Base-by-base conservation (phyloP, 2,888 invertebrate genomes). In the Ophioninae sp. region DNA sequence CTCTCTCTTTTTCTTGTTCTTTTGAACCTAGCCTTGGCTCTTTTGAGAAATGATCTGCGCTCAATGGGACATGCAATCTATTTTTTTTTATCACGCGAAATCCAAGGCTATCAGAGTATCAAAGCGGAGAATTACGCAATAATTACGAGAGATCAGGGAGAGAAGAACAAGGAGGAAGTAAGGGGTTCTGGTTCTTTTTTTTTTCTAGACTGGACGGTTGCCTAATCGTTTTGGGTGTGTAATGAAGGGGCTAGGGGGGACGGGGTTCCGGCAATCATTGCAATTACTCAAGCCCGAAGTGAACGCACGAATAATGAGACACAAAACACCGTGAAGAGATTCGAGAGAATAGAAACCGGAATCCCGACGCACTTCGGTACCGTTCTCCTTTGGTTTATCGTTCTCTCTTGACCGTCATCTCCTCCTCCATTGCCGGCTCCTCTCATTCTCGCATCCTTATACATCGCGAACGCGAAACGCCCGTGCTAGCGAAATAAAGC, bases 341-440 rank as follows among this genome's bases (percentile, higher is more conserved):
- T 74, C 80, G 74, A 74, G 74, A 80, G 80, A 80, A 80, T 68
- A 78, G 73, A 73, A 82, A 82, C 68, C 64, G 77, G 77, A 81
- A 81, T 63, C 64, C 80, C 44, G 80, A 81, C 75, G 80, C 80
- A 81, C 75, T 81, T 79, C 75, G 58, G 58, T 69, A 59, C 84
- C 22, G 23, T 69, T 80, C 72, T 78, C 74, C 81, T 67, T 65
- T 72, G 59, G 69, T 44, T 69, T 59, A 39, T 20, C 41, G 56
- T 72, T 77, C 72, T 77, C 65, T 78, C 44, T 61, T 10, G 51
- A 17, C 51, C 51, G 51, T 51, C 51, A 13, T 64, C 17, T 17
- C 20, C 59, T 78, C 51, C 37, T 72, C 30, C n/a, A 59, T 44
- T 65, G 73, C 51, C 74, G 75, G 73, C 59, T 68, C 72, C 73